Evolutionary conservation across 2,888 invertebrate genomes (phyloP).

Genomic region (Melinopterus prodromus): DNA sequence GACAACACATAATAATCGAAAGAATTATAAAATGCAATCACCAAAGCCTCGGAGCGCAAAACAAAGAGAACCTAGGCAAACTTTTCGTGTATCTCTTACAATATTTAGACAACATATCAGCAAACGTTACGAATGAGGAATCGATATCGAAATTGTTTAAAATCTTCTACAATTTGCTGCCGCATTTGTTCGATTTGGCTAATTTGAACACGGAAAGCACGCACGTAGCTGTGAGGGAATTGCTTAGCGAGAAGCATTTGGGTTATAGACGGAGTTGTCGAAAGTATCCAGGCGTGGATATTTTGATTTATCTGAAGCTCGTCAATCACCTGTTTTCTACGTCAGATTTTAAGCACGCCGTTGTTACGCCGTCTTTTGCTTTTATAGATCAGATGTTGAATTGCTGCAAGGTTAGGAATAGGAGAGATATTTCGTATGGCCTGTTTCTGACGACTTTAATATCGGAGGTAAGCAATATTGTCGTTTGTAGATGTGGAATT

Average conservation of each 20-base stretch:
- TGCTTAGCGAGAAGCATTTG: conserved; percentile 76
- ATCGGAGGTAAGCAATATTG: conserved; percentile 68
- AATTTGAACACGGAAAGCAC: conserved; percentile 75
- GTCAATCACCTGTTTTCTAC: conserved; percentile 85
- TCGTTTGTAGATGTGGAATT: background rate
- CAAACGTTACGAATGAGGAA: conserved; percentile 53
- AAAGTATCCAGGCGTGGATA: conserved; percentile 71
- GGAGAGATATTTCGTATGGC: conserved; percentile 78
- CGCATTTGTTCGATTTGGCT: conserved; percentile 73
- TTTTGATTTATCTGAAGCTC: conserved; percentile 82
- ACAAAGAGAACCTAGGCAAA: conserved; percentile 77
- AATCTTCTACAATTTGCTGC: conserved; percentile 60
- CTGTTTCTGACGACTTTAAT: conserved; percentile 77
- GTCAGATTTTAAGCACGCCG: conserved; percentile 88
- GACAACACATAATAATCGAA: conserved; percentile 77
- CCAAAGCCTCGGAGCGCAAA: conserved; percentile 79
- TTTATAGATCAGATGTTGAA: conserved; percentile 85
- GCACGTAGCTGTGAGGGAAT: conserved; percentile 71
- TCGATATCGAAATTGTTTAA: conserved; percentile 64
- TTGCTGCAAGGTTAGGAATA: conserved; percentile 68
- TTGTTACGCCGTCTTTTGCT: conserved; percentile 84
- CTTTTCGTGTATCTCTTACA: conserved; percentile 82
- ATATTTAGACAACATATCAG: conserved; percentile 75
- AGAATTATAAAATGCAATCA: conserved; percentile 89
- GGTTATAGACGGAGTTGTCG: conserved; percentile 69